Evolutionary conservation across 1,140 invertebrate genomes (phyloP), one percentile per base, ranked within the genome.

Genomic region (Alviniconcha marisindica): DNA sequence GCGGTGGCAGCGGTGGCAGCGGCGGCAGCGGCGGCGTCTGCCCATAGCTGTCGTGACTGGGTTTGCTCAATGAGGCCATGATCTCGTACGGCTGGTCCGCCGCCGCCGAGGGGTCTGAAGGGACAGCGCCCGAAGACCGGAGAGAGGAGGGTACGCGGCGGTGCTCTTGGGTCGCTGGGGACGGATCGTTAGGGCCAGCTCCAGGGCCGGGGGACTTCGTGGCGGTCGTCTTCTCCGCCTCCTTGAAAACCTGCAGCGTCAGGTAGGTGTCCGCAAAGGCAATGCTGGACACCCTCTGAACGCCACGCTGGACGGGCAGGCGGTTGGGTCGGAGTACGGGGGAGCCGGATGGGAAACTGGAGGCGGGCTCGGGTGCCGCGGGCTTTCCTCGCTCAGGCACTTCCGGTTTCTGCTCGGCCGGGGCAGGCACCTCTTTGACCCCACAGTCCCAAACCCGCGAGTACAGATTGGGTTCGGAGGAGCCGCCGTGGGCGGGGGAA

Each of bases 201-300:
- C 18, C 44, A 7, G 10, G 10, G 4, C 60, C 21, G 24, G 60
- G 83, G 42, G 24, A 38, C 28, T 56, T 14, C 48, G n/a, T n/a
- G n/a, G 36, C 69, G 56, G 10, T 40, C 3, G 77, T 10, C 21
- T 14, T 31, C 4, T 4, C n/a, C 18, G 18, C 38, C 10, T 2
- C 40, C 33, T 12, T 63, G 54, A 80, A 18, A 2, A 80, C 60
- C 2, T 56, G 78, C 1, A 80, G 24, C 1, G 60, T 63, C 3
- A 80, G 42, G 60, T 66, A 80, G 40, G 14, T 80, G 60, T 69
- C 78, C 10, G 78, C 60, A 18, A 80, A 28, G 44, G 78, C n/a
- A 0, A 80, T 40, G 21, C 78, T 80, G 38, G 78, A 80, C 24
- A 80, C 1, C 15, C 56, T 80, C 36, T 80, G 33, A 15, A 28